Percentiles rank a stretch among this genome's conserved stretches.
phyloP scores from a whole-genome alignment of 2,797 vertebrate genomes.

The Silurus lanzhouensis region DNA sequence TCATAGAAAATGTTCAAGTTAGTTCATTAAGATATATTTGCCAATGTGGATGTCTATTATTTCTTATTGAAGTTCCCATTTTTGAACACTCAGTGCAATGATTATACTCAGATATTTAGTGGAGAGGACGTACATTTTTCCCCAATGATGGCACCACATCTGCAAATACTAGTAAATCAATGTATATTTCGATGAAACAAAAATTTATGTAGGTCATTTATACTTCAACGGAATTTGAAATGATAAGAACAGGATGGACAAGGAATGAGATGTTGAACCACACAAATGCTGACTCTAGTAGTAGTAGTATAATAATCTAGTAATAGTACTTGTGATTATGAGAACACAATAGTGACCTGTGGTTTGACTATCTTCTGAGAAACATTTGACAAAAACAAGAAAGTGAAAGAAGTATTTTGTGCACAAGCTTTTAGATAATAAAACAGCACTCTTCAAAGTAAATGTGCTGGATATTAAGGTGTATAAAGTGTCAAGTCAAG shows the following conservation, averaged over 20 bases:
- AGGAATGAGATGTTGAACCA: conserved; percentile 21
- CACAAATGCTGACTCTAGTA: conserved; percentile 42
- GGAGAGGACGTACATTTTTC: background rate
- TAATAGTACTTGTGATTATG: background rate
- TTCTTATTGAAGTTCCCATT: background rate
- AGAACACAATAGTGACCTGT: background rate
- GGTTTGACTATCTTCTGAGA: background rate
- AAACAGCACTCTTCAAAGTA: background rate
- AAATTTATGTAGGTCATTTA: background rate
- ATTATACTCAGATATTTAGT: background rate
- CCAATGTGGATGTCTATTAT: background rate
- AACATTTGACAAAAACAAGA: background rate
- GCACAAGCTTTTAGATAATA: background rate
- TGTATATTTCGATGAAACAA: no score
- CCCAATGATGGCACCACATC: background rate
- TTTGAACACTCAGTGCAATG: background rate
- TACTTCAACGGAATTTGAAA: background rate
- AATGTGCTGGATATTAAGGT: background rate
- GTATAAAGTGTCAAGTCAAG: background rate
- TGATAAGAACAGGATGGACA: background rate
- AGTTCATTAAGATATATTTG: background rate
- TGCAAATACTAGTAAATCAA: background rate
- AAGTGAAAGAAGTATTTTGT: background rate
- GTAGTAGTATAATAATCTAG: no score
- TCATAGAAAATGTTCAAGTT: background rate